Evolutionary conservation across 2,113 vertebrate genomes (phyloP), one percentile per base, ranked within the genome.

Genomic region (Narcine bancroftii): DNA sequence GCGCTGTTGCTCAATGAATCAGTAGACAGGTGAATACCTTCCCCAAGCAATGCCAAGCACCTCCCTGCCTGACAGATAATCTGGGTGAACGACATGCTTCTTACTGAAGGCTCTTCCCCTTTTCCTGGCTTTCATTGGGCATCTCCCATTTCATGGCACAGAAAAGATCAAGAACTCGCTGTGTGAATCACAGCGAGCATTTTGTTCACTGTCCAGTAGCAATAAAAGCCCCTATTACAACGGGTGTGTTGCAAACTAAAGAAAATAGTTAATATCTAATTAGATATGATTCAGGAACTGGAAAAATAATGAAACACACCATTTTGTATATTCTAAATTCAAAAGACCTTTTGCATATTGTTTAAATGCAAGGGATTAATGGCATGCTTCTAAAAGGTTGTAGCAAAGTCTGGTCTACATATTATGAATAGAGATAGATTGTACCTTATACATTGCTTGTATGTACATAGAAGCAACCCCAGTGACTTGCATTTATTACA

Each of bases 401-500:
- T 21, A 29, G 63, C 60, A 85, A 26, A 47, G n/a, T 91, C 24
- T 69, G 26, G 15, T 71, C 65, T 29, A 15, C 7, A 91, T 47
- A 66, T 33, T 71, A 1, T 45, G 17, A 65, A 66, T 66, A 42
- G 56, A 66, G 36, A 69, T 7, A 69, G 45, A 69, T 91, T 17
- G 9, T 91, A 69, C 13, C 29, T 69, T 91, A 69, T 71, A 66
- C 47, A 69, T 91, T 66, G 36, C 89, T 91, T 91, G 63, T 91
- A 45, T 91, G 47, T 45, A 26, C 69, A 91, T 69, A 91, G 39
- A 91, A 91, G 24, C 81, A 87, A 60, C 45, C n/a, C 5, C 24
- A 45, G 63, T 91, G 26, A 29, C 65, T 91, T 69, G 89, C 71
- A 69, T 91, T 33, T 69, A 69, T 91, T 69, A 47, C 81, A 87